Evolutionary conservation across 2,797 vertebrate genomes (phyloP), one percentile per base, ranked within the genome.

Genomic region (Steatocranus sp.): DNA sequence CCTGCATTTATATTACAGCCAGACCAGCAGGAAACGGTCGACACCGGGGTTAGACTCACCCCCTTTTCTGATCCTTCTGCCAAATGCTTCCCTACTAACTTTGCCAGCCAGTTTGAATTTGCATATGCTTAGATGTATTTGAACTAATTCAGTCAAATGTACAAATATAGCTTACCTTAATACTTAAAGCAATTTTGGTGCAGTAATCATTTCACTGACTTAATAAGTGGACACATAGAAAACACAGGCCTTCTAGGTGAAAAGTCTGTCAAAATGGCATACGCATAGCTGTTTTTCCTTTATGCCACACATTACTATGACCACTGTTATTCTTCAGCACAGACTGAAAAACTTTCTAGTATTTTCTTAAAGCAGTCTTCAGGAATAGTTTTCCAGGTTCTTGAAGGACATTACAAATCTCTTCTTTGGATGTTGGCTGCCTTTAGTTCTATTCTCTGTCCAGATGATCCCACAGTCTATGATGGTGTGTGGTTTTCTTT

Each of bases 1-100:
- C 46, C 88, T 96, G 88, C 93, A 93, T 86, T 95, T 94, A 81
- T 95, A 94, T 95, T 95, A 94, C 93, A 95, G 91, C 91, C 95
- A 95, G 54, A 83, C 87, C 79, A 85, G 91, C 85, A 95, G 89
- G 93, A 96, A 94, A 20, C 86, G 80, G 79, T 89, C 93, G 15
- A 48, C 86, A 61, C 74, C 85, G 66, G 95, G 95, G 95, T 96
- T 89, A 92, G 93, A 88, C 49, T 9, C 61, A 4, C 89, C 88
- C 89, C 51, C 23, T 49, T 49, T 73, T 74, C 82, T 54, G 25
- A 54, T 54, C 43, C 68, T 70, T 85, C 23, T 18, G 32, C 63
- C 54, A 11, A 48, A 76, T 51, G 30, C 58, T 51, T 23, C 49
- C 46, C 14, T 4, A 36, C 80, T 90, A 93, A 91, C 82, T 75